Evolutionary conservation across 1,140 invertebrate genomes (phyloP).

Genomic region (Piezodorus guildinii): DNA sequence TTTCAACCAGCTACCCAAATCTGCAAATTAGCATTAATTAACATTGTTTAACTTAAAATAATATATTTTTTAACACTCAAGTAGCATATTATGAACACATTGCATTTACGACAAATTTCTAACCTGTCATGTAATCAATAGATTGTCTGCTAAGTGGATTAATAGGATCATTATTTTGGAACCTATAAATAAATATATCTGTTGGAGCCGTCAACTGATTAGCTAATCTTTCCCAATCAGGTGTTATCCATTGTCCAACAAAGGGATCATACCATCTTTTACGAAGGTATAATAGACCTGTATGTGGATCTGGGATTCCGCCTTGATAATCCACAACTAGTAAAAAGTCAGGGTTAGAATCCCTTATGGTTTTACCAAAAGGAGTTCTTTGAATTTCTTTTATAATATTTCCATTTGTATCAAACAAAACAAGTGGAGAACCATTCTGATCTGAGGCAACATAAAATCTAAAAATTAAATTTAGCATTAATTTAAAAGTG

Average conservation of each 20-base stretch:
- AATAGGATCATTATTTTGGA: slow-evolving; percentile 84
- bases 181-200: slow-evolving; percentile 83
- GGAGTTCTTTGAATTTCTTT: slow-evolving; percentile 85
- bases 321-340: slow-evolving; percentile 88
- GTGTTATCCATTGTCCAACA: slow-evolving; percentile 90
- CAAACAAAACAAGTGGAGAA: slow-evolving; percentile 80
- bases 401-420: slow-evolving; percentile 75
- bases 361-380: slow-evolving; percentile 76
- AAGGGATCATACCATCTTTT: slow-evolving; percentile 81
- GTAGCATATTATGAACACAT: neutral
- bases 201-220: slow-evolving; percentile 67
- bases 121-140: slow-evolving; percentile 63
- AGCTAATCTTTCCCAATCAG: slow-evolving; percentile 76
- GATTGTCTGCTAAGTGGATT: slow-evolving; percentile 53
- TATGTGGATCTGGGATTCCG: slow-evolving; percentile 69
- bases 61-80: neutral
- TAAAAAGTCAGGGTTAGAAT: slow-evolving; percentile 84
- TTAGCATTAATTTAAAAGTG: neutral
- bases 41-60: neutral
- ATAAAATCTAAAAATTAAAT: slow-evolving; percentile 50
- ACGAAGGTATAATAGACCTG: slow-evolving; percentile 71
- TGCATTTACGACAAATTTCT: too few species aligned
- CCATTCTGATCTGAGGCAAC: slow-evolving; percentile 87
- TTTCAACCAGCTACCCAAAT: slow-evolving; percentile 69
- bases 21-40: slow-evolving; percentile 34